Percentiles rank a stretch among this genome's conserved stretches.
These are phyloP conservation scores for Burhinus bistriatus DNA, from an alignment of 2,113 vertebrate genomes.

Conservation along the genomic window DNA sequence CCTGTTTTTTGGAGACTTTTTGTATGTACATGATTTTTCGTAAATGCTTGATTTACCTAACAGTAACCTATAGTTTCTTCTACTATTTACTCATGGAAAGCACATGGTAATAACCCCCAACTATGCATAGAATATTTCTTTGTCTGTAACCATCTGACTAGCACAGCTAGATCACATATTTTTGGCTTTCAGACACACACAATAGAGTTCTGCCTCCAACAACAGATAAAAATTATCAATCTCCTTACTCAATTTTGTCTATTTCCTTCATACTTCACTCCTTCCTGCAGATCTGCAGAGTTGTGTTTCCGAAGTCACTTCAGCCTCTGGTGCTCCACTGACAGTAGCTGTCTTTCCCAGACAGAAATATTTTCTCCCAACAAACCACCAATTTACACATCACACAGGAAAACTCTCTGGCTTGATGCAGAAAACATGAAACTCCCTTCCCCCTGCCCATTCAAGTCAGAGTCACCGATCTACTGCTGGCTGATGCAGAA, in stretches of 20 bases:
- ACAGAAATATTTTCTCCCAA: neutral
- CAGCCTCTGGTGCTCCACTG: neutral
- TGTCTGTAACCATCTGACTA: neutral
- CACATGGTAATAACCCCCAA: neutral
- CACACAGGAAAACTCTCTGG: neutral
- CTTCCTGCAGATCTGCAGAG: neutral
- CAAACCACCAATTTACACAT: neutral
- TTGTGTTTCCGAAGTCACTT: neutral
- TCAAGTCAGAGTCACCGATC: neutral
- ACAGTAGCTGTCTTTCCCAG: neutral
- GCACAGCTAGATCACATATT: neutral
- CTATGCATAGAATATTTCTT: neutral
- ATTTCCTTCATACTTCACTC: neutral
- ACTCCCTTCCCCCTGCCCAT: neutral
- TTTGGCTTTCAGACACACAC: neutral
- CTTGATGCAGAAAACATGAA: neutral
- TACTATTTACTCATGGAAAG: neutral
- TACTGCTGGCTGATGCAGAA: neutral
- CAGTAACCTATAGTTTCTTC: neutral
- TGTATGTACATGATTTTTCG: neutral
- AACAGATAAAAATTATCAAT: neutral
- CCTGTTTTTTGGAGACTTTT: neutral
- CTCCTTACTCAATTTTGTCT: neutral
- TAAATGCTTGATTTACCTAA: neutral
- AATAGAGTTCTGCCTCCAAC: neutral